Base-by-base conservation (phyloP, 1,140 invertebrate species). In the Odontomachus brunneus region DNA sequence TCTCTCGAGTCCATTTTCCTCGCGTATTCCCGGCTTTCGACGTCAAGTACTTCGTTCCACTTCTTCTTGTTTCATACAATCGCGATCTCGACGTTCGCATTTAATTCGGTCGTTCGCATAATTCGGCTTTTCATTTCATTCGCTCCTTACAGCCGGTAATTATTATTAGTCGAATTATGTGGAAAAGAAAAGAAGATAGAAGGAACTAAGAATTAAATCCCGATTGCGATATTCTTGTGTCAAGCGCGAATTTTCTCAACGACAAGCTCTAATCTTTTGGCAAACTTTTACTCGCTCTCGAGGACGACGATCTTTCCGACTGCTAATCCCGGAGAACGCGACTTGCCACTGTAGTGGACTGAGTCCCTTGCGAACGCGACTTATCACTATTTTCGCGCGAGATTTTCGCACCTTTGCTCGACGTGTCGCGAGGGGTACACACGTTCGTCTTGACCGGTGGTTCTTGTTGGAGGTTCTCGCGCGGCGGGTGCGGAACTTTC, bases 321-420 rank as follows among this genome's bases (percentile, higher is more conserved):
- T 44, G 3, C 3, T 11, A 3, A 7, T 11, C 3, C 38, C 9
- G 38, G 9, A 15, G 3, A 15, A 24, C 33, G 53, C 17, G 17
- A 29, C 19, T 29, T 74, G 38, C 9, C 38, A 44, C 38, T 44
- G 38, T 7, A n/a, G n/a, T n/a, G n/a, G 9, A 44, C 38, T 7
- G 38, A 44, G 9, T 44, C 38, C 38, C 38, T 11, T 7, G 9
- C 38, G 38, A n/a, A 44, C 38, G 38, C 38, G 38, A 11, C 60
- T 66, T 65, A 65, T 76, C 60, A 76, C 60, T 76, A 76, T 49
- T 65, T 17, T 75, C 59, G 3, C 59, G 38, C 22, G 5, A 7
- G 0, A n/a, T 71, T 75, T 2, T 75, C 26, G 26, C 60, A 75
- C 26, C 44, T 76, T 24, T 44, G 33, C 57, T 63, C 15, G 44